Evolutionary conservation across 2,888 invertebrate genomes (phyloP), one percentile per base, ranked within the genome.

Genomic region (Prosopocoilus inquinatus): DNA sequence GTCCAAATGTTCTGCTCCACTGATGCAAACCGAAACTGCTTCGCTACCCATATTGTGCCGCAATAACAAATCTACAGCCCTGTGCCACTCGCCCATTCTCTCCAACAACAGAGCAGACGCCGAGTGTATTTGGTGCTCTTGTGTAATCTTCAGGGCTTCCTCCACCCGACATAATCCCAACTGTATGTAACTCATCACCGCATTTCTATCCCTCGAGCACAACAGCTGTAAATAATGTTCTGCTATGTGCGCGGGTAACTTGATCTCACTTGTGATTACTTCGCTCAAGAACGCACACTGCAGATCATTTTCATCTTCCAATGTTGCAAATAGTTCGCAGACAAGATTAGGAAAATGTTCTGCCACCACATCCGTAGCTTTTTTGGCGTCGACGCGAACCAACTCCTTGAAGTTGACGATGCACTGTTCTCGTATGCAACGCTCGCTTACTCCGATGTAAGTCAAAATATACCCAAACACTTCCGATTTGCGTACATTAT

Each of bases 81-180:
- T 84, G 64, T 83, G 80, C 71, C 87, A 86, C 72, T 90, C 87
- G 9, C 90, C 89, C 58, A 85, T 81, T 71, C 87, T 84, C 73
- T 92, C 92, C 59, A 91, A 78, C 50, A 93, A 80, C 64, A 85
- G 84, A 11, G 90, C 89, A 47, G 86, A 85, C 0, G 88, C 87
- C 59, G 85, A 83, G 50, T 84, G 81, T 33, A 86, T 79, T 54
- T 84, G 79, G 68, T 85, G 79, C 62, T 81, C 80, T 60, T 82
- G 79, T 43, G 87, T 86, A 57, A 89, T 85, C 75, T 82, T 76
- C 45, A 85, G 74, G 15, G 88, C 86, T 63, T 82, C 79, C 56
- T 88, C 86, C 46, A 85, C 77, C 48, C 86, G 79, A 70, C 88
- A 89, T 8, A 81, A 57, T 79, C 81, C 64, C 77, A 80, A 53